Evolutionary conservation across 1,140 invertebrate genomes (phyloP).

Genomic region (Onthophagus taurus): DNA sequence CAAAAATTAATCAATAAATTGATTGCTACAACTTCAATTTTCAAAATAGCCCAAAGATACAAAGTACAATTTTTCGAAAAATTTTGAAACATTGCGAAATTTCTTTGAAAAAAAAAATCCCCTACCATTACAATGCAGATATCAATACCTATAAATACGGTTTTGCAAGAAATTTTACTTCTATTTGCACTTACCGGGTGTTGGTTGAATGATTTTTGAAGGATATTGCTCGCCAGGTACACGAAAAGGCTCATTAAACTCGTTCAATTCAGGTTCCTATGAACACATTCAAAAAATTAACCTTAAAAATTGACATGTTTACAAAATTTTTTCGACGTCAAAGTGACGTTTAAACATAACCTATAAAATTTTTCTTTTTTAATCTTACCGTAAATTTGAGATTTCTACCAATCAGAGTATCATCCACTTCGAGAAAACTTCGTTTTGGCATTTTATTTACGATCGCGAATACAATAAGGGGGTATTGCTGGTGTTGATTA

Average conservation of each 20-base stretch:
- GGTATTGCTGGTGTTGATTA: background rate
- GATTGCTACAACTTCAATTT: too few species aligned
- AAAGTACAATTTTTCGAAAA: too few species aligned
- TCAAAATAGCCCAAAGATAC: too few species aligned
- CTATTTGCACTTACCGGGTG: slow-evolving; percentile 16
- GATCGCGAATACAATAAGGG: background rate
- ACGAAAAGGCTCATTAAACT: slow-evolving; percentile 1
- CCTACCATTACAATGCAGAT: too few species aligned
- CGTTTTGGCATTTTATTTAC: slow-evolving; percentile 16
- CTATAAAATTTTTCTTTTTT: background rate
- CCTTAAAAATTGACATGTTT: too few species aligned
- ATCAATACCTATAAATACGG: too few species aligned
- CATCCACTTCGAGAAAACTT: slow-evolving; percentile 31
- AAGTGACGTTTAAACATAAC: slow-evolving; percentile 2
- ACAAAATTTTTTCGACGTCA: slow-evolving; percentile 5
- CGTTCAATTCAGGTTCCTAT: too few species aligned
- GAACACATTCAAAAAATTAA: too few species aligned
- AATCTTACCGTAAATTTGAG: slow-evolving; percentile 37
- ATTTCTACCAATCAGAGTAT: slow-evolving; percentile 39
- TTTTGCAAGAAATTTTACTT: too few species aligned
- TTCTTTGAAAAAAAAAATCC: too few species aligned
- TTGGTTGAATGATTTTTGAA: slow-evolving; percentile 12
- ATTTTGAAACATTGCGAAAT: too few species aligned
- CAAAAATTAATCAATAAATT: too few species aligned
- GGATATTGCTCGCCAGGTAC: slow-evolving; percentile 11